A percentile compares a stretch with the other conserved stretches of the same genome.
These are phyloP conservation scores for Platyscapa corneri DNA, from an alignment of 1,140 invertebrate genomes.

Conservation along the genomic window DNA sequence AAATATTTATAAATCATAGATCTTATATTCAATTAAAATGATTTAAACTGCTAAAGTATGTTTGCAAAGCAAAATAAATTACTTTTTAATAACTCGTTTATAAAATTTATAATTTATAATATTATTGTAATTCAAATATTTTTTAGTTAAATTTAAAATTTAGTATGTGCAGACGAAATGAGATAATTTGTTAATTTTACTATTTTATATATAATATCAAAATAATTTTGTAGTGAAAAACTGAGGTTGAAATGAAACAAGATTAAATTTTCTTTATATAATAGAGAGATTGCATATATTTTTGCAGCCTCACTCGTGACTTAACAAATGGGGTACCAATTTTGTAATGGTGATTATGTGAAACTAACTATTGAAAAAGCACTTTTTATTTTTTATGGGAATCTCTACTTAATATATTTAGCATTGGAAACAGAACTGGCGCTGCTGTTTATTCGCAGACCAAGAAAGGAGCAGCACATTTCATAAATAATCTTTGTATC, in stretches of 20 bases:
- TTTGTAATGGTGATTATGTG: constrained; percentile 39
- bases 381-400: constrained; percentile 41
- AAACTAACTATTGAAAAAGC: constrained; percentile 35
- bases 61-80: constrained; percentile 19
- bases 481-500: constrained; percentile 52
- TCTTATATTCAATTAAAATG: constrained; percentile 2
- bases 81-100: constrained; percentile 14
- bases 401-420: constrained; percentile 37
- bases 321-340: constrained; percentile 46
- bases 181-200: constrained; percentile 18
- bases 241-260: not conserved
- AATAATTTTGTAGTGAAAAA: constrained; percentile 14
- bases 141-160: not conserved
- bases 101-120: constrained; percentile 8
- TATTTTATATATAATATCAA: constrained; percentile 28
- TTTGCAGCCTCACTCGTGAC: constrained; percentile 36
- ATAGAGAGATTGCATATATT: constrained; percentile 32
- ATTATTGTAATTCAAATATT: not conserved
- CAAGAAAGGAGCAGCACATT: constrained; percentile 33
- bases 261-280: constrained; percentile 33
- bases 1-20: constrained; percentile 30
- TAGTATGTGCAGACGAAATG: constrained; percentile 28
- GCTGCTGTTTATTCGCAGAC: constrained; percentile 31
- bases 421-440: constrained; percentile 25
- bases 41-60: constrained; percentile 4